phyloP scores from a whole-genome alignment of 30 jellyfish, hydroid and myxozoan genomes.

The Rhopilema esculentum region DNA sequence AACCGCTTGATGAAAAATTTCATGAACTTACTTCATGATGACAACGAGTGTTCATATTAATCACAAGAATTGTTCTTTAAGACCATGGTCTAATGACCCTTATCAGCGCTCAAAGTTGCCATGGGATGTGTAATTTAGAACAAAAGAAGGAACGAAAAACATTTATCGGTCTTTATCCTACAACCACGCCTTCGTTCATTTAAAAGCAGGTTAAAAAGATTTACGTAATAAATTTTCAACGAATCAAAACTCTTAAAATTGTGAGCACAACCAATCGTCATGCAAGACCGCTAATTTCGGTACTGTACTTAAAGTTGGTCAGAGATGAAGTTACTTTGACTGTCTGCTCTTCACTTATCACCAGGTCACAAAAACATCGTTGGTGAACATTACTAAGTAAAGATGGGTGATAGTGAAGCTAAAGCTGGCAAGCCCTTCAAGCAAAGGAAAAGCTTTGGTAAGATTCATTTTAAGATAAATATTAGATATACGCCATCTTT shows the following conservation, averaged over 20 bases:
- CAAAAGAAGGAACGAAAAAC: background rate
- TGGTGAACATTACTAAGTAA: background rate
- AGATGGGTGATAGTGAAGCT: constrained; percentile 92
- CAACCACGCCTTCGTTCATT: background rate
- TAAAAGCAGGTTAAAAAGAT: background rate
- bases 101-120: background rate
- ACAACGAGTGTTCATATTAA: too few species aligned
- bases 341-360: background rate
- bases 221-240: background rate
- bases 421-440: constrained; percentile 96
- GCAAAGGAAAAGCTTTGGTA: constrained; percentile 98
- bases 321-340: background rate
- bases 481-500: background rate
- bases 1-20: too few species aligned
- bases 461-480: constrained; percentile 16
- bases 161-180: background rate
- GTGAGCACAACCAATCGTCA: background rate
- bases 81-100: background rate
- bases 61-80: too few species aligned
- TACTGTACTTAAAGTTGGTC: background rate
- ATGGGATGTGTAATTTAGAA: background rate
- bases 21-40: too few species aligned
- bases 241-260: background rate
- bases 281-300: background rate
- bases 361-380: background rate